phyloP scores from a whole-genome alignment of 2,888 invertebrate genomes.

The Sarcophaga caerulescens region DNA sequence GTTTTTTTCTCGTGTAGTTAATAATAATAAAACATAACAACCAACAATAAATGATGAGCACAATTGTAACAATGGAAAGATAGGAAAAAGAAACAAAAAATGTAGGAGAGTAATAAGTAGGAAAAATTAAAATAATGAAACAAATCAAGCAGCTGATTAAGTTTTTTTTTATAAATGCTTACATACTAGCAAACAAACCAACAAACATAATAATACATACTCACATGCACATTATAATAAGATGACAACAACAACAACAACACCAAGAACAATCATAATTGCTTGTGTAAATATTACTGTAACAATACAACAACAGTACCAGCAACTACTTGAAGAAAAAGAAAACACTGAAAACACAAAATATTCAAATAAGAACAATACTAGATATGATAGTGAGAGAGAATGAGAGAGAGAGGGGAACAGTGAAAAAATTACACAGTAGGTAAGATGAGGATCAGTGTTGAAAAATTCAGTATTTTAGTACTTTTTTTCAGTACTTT shows the following conservation, averaged over 20 bases:
- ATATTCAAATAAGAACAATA: conserved; percentile 27
- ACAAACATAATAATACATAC: background rate
- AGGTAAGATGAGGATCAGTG: background rate
- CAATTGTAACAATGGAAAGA: conserved; percentile 22
- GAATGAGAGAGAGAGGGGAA: background rate
- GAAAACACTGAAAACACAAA: background rate
- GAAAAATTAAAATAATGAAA: conserved; percentile 25
- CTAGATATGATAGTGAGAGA: background rate
- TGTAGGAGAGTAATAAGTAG: conserved; percentile 7
- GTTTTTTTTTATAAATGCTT: background rate
- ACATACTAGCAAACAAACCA: background rate
- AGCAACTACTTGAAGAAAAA: conserved; percentile 7
- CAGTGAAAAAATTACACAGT: background rate
- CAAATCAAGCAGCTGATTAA: conserved; percentile 61
- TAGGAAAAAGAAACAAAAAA: background rate
- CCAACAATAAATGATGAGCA: conserved; percentile 37
- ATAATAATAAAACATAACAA: conserved; percentile 26
- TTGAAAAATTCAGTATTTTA: too few relatives aligned
- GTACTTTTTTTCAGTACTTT: too few relatives aligned
- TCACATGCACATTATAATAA: background rate
- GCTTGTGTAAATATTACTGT: conserved; percentile 31
- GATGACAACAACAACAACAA: background rate
- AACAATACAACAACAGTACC: conserved; percentile 10
- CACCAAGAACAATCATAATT: conserved; percentile 27
- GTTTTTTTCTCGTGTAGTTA: conserved; percentile 26